These are phyloP conservation scores for Atta texana DNA, from an alignment of 1,140 invertebrate genomes.

Conservation along the genomic window DNA sequence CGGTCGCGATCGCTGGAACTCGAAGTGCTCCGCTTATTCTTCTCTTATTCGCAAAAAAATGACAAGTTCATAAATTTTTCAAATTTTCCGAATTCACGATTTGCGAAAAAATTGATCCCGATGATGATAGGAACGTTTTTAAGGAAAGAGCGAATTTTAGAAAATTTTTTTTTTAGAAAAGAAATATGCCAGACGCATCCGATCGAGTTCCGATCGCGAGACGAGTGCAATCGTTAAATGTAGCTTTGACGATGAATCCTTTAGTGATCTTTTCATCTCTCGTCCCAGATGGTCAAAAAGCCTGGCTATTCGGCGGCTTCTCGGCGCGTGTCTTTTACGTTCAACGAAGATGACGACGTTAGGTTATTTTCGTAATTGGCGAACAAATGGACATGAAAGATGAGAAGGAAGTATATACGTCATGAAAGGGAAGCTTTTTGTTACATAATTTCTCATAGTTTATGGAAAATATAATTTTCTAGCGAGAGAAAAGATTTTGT, in stretches of 20 bases:
- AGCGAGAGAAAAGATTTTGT: constrained; percentile 41
- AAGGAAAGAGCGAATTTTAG: not conserved
- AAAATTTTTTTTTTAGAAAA: constrained; percentile 39
- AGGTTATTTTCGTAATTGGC: constrained; percentile 76
- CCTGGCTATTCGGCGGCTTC: constrained; percentile 79
- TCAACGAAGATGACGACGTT: constrained; percentile 83
- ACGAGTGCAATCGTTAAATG: constrained; percentile 78
- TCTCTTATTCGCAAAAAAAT: not conserved
- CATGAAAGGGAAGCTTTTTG: constrained; percentile 60
- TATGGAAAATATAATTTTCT: not conserved
- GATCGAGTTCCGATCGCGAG: constrained; percentile 66
- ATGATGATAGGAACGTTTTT: not conserved
- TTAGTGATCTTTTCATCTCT: constrained; percentile 84
- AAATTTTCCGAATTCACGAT: not conserved
- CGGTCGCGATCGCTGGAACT: constrained; percentile 73
- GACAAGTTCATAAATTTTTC: not conserved
- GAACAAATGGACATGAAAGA: constrained; percentile 66
- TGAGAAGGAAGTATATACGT: not conserved
- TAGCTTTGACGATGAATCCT: constrained; percentile 85
- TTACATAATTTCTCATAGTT: not conserved
- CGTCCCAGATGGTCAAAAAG: constrained; percentile 82
- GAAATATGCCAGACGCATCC: constrained; percentile 11
- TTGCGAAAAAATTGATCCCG: constrained; percentile 12
- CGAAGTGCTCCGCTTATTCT: constrained; percentile 42
- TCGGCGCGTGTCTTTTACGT: constrained; percentile 81